These are phyloP conservation scores for Tolypeutes matacus DNA, from an alignment of 2,797 vertebrate genomes.

Conservation along the genomic window DNA sequence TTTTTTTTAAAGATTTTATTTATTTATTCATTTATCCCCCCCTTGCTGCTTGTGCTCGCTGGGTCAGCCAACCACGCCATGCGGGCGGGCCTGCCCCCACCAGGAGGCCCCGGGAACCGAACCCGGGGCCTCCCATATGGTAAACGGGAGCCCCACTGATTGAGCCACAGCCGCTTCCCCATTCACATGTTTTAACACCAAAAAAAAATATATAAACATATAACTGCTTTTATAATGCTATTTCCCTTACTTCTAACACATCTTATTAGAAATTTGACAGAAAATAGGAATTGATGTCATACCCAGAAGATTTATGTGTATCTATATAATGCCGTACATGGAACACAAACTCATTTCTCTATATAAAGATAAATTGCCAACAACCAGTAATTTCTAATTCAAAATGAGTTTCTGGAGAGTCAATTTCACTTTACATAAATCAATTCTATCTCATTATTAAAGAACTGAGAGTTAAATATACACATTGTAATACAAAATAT, in stretches of 20 bases:
- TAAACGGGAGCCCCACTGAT: too few relatives aligned
- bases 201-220: constrained; percentile 69
- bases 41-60: too few relatives aligned
- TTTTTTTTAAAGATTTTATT: too few relatives aligned
- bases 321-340: neutral
- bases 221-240: constrained; percentile 54
- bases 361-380: constrained; percentile 36
- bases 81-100: too few relatives aligned
- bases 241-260: constrained; percentile 75
- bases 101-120: too few relatives aligned
- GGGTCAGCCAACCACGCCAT: too few relatives aligned
- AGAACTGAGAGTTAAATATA: constrained; percentile 44
- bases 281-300: constrained; percentile 50
- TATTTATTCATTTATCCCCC: too few relatives aligned
- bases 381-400: constrained; percentile 56
- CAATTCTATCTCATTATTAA: constrained; percentile 21
- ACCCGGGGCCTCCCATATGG: too few relatives aligned
- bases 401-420: constrained; percentile 40
- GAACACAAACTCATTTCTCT: constrained; percentile 41
- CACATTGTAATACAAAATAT: constrained; percentile 12
- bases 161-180: too few relatives aligned
- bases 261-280: neutral
- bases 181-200: constrained; percentile 73
- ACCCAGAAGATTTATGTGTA: neutral
- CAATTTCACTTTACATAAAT: constrained; percentile 25